A percentile compares a stretch with the other conserved stretches of the same genome.
Conservation (phyloP, 2,113 vertebrate genomes). For the Rhodinocichla rosea region DNA sequence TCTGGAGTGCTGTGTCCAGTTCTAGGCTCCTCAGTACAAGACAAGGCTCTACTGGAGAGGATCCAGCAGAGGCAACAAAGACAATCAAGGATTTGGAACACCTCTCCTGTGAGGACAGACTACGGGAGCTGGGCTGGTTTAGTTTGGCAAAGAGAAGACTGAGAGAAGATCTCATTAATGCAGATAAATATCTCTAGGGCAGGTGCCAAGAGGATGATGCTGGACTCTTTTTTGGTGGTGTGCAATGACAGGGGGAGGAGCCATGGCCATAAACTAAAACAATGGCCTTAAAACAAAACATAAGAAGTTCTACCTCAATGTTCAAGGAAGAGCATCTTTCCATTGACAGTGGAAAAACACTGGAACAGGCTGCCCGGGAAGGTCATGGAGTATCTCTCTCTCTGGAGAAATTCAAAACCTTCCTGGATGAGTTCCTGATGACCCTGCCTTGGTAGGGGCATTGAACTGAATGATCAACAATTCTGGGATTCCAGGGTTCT, state of each 20-base stretch:
- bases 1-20: too few relatives aligned
- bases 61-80: not conserved
- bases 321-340: not conserved
- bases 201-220: not conserved
- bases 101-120: not conserved
- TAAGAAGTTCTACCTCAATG: not conserved
- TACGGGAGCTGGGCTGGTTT: rapidly evolving
- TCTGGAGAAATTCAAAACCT: not conserved
- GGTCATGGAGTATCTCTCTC: rapidly evolving
- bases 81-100: not conserved
- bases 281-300: not conserved
- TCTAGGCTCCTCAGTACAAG: not conserved
- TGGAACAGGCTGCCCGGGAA: not conserved
- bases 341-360: not conserved
- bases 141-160: not conserved
- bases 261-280: not conserved
- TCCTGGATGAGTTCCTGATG: not conserved
- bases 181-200: not conserved
- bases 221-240: not conserved
- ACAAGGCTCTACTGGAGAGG: not conserved
- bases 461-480: not conserved
- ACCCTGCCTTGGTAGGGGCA: not conserved
- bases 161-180: not conserved
- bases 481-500: not conserved
- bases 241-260: not conserved